phyloP scores from a whole-genome alignment of 2,888 invertebrate genomes.

The Tribolium freemani region DNA sequence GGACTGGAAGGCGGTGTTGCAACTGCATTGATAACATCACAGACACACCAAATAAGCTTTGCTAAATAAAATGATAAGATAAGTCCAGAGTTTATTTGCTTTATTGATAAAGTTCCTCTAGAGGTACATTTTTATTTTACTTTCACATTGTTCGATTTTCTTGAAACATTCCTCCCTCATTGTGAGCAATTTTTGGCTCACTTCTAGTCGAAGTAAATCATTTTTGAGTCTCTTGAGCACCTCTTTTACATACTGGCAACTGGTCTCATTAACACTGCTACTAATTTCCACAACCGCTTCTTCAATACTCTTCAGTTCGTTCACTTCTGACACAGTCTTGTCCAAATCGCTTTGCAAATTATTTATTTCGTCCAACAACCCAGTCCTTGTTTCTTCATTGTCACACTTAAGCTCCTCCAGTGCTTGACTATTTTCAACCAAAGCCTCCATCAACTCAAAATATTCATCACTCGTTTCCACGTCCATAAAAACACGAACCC shows the following conservation, averaged over 20 bases:
- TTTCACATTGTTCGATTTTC: background rate
- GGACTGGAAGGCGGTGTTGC: background rate
- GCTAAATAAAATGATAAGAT: background rate
- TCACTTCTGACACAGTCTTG: background rate
- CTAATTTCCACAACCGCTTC: too few relatives aligned
- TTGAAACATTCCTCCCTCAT: background rate
- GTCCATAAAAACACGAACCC: background rate
- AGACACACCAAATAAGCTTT: too few relatives aligned
- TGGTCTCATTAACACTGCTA: too few relatives aligned
- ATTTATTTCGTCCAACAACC: background rate
- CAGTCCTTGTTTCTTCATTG: background rate
- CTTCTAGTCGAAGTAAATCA: background rate
- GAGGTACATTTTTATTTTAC: background rate
- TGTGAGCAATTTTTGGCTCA: background rate
- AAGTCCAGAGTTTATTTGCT: background rate
- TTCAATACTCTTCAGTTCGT: background rate
- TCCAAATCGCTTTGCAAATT: background rate
- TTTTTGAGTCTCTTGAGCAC: background rate
- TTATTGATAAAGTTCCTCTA: background rate
- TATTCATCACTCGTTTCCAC: background rate
- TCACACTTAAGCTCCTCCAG: background rate
- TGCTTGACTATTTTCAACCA: background rate
- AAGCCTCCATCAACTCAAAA: background rate
- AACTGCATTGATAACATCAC: background rate
- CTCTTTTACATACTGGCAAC: background rate